Base-by-base conservation (phyloP, 2,797 vertebrate genomes). In the Sebastes vulpes region DNA sequence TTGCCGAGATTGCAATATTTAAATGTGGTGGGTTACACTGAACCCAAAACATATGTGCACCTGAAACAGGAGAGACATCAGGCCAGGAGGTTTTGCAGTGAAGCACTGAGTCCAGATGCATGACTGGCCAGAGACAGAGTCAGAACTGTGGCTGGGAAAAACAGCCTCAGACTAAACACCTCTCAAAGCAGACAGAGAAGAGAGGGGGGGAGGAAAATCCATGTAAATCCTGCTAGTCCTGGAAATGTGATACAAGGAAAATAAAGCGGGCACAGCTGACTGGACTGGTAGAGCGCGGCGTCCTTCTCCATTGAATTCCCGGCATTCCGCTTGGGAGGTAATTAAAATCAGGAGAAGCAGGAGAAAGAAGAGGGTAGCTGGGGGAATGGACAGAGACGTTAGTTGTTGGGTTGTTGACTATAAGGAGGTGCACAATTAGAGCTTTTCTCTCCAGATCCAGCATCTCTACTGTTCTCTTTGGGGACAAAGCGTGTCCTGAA, bases 151-250 rank as follows among this genome's bases (percentile, higher is more conserved):
- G 86, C 92, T 95, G 95, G 92, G 93, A 95, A 96, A 95, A 94
- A 89, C 91, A 88, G 91, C 89, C 85, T 91, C 93, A 96, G 96
- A 96, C 95, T 95, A 96, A 96, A 96, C 95, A 95, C 84, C 89
- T 91, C 80, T 92, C 63, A n/a, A 72, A 91, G 87, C 82, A 92
- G 93, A 92, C 91, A 79, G 85, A 84, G 67, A 59, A 52, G 65
- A 61, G 79, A 60, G 76, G 74, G 78, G 65, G 72, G 82, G 57
- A 81, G 91, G 83, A 82, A 89, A 91, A 85, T 92, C 86, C 89
- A 91, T 92, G 90, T 90, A 94, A 94, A 94, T 94, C 94, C 88
- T 87, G 85, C 88, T 38, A 75, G 88, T 90, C 81, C 83, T 95
- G 81, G 93, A 95, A 95, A 96, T 88, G 84, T 67, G 89, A 95